A percentile compares a stretch with the other conserved stretches of the same genome.
These are phyloP conservation scores for Eupithecia abbreviata DNA, from an alignment of 2,888 invertebrate species.

Conservation along the genomic window DNA sequence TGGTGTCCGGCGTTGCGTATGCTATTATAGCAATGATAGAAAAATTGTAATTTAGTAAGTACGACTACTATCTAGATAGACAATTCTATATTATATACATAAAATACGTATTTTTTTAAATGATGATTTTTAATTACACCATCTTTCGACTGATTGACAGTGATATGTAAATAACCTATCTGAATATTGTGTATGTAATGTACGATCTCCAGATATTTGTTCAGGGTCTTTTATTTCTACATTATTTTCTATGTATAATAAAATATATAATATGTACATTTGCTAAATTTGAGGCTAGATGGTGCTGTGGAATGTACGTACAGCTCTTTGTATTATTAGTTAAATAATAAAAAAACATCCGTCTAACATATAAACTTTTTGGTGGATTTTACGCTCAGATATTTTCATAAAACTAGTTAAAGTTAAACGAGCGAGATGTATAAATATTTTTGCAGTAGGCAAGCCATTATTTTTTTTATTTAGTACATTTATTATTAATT, in stretches of 20 bases:
- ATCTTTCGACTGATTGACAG: no score
- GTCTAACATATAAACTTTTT: neutral
- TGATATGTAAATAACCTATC: no score
- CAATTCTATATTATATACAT: neutral
- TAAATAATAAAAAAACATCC: neutral
- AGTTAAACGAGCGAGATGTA: neutral
- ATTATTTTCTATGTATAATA: neutral
- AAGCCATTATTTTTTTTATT: neutral
- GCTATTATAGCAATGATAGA: constrained; percentile 70
- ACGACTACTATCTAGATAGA: neutral
- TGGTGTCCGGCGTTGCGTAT: constrained; percentile 85
- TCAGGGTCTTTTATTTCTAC: neutral
- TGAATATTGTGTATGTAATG: no score
- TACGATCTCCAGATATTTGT: neutral
- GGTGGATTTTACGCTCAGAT: neutral
- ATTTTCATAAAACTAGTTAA: neutral
- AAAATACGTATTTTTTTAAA: no score
- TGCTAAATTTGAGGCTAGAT: neutral
- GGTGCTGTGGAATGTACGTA: neutral
- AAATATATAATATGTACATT: neutral
- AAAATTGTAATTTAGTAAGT: constrained; percentile 49
- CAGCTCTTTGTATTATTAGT: neutral
- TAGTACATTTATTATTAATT: neutral
- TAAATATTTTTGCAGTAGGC: neutral
- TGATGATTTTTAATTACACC: no score